Evolutionary conservation across 2,888 invertebrate genomes (phyloP).

Genomic region (Holacanthella duospinosa): DNA sequence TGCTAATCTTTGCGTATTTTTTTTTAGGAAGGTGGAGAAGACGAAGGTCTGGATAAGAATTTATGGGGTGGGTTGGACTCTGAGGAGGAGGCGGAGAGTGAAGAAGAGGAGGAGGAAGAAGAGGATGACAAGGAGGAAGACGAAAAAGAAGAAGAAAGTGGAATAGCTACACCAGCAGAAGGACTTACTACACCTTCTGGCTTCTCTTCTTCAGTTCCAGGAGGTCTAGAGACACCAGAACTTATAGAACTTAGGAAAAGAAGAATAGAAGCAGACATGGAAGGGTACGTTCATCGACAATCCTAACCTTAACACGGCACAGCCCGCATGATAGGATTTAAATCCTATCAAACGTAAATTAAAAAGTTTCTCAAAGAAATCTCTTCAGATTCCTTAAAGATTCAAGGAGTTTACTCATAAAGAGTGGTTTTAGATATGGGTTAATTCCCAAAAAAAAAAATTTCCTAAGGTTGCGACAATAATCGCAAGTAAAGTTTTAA

Average conservation of each 20-base stretch:
- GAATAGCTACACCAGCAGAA: slow-evolving; percentile 84
- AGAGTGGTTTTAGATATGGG: slow-evolving; percentile 4
- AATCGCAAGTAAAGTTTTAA: too few species aligned
- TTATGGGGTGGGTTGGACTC: slow-evolving; percentile 97
- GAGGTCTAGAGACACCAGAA: slow-evolving; percentile 96
- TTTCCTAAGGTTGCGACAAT: too few species aligned
- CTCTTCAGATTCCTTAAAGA: background rate
- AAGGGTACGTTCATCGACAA: slow-evolving; percentile 70
- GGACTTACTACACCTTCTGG: slow-evolving; percentile 92
- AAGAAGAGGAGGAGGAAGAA: slow-evolving; percentile 51
- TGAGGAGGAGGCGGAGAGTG: slow-evolving; percentile 65
- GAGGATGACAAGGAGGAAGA: slow-evolving; percentile 51
- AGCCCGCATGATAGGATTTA: too few species aligned
- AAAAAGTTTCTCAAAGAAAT: slow-evolving; percentile 1
- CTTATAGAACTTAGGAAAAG: slow-evolving; percentile 95
- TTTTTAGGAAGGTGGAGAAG: slow-evolving; percentile 41
- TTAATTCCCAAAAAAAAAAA: too few species aligned
- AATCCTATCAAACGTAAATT: too few species aligned
- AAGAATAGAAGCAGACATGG: slow-evolving; percentile 90
- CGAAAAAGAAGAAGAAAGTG: slow-evolving; percentile 55
- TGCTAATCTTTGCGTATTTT: background rate
- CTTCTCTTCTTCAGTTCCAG: slow-evolving; percentile 71
- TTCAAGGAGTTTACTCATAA: too few species aligned
- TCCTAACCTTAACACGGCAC: too few species aligned
- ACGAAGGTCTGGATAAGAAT: slow-evolving; percentile 82